Conservation (phyloP, 2,797 vertebrate genomes). For the Halcyon badia region DNA sequence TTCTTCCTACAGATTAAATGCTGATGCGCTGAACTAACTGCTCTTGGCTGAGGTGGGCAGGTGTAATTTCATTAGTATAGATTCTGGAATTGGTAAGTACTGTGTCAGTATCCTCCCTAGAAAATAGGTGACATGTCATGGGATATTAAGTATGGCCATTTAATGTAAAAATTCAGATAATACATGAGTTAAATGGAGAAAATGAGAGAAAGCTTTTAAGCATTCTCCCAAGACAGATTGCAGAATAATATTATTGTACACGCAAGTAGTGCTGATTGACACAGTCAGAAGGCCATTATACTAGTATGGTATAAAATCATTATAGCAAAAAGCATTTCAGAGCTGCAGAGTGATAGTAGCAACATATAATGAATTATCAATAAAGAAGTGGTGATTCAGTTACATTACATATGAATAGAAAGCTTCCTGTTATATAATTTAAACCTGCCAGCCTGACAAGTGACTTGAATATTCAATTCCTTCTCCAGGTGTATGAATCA, state of each 20-base stretch:
- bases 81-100: conserved; percentile 83
- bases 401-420: conserved; percentile 79
- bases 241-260: conserved; percentile 82
- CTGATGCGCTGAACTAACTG: conserved; percentile 72
- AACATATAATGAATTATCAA: conserved; percentile 86
- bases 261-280: conserved; percentile 74
- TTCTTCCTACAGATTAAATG: conserved; percentile 87
- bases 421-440: conserved; percentile 81
- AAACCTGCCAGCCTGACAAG: conserved; percentile 76
- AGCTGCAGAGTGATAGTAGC: conserved; percentile 67
- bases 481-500: conserved; percentile 63
- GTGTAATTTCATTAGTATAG: conserved; percentile 82
- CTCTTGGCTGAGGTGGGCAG: conserved; percentile 73
- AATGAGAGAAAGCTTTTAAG: conserved; percentile 89
- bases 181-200: conserved; percentile 87
- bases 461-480: conserved; percentile 71
- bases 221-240: conserved; percentile 83
- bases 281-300: conserved; percentile 81
- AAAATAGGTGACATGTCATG: conserved; percentile 84
- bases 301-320: conserved; percentile 80
- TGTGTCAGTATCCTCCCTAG: conserved; percentile 81
- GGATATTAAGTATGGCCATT: conserved; percentile 87
- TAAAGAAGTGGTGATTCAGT: conserved; percentile 80
- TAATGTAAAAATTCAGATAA: conserved; percentile 88
- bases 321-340: conserved; percentile 81